A percentile compares a stretch with the other conserved stretches of the same genome.
These are phyloP conservation scores for Falco punctatus DNA, from an alignment of 2,113 vertebrate genomes.

Conservation along the genomic window DNA sequence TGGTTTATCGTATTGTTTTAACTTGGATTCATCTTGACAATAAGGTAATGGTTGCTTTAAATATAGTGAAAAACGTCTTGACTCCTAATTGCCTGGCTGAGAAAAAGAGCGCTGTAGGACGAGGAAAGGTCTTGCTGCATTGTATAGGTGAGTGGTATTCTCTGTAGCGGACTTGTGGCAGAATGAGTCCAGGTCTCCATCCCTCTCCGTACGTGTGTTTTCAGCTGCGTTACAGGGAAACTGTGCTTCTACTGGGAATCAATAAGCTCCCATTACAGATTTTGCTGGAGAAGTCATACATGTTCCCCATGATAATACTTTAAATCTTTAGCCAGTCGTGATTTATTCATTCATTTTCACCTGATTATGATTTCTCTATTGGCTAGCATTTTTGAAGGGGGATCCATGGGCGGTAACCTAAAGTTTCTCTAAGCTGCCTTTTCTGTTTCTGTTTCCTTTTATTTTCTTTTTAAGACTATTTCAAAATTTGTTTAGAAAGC, in stretches of 20 bases:
- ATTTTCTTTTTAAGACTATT: not conserved
- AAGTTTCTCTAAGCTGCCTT: conserved; percentile 4
- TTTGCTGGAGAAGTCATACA: conserved; percentile 11
- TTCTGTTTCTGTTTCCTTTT: not conserved
- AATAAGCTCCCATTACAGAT: conserved; percentile 34
- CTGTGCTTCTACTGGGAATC: not conserved
- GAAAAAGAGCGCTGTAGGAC: not conserved
- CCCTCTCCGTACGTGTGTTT: not conserved
- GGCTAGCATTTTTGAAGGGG: conserved; percentile 36
- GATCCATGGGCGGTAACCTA: conserved; percentile 5
- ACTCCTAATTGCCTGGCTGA: not conserved
- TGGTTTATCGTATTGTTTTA: not conserved
- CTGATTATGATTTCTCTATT: conserved; percentile 59
- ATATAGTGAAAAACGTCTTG: conserved; percentile 18
- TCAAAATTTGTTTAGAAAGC: not conserved
- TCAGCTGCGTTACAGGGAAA: conserved; percentile 26
- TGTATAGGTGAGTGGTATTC: conserved; percentile 42
- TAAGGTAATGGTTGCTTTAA: conserved; percentile 40
- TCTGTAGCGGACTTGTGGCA: not conserved
- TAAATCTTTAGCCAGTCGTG: conserved; percentile 21
- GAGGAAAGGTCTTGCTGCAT: conserved; percentile 28
- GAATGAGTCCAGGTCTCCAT: conserved; percentile 24
- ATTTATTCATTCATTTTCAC: conserved; percentile 43
- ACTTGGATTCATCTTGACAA: not conserved
- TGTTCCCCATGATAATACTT: conserved; percentile 58